These are phyloP conservation scores for Sinelater perroti DNA, from an alignment of 2,888 invertebrate species.

Conservation along the genomic window DNA sequence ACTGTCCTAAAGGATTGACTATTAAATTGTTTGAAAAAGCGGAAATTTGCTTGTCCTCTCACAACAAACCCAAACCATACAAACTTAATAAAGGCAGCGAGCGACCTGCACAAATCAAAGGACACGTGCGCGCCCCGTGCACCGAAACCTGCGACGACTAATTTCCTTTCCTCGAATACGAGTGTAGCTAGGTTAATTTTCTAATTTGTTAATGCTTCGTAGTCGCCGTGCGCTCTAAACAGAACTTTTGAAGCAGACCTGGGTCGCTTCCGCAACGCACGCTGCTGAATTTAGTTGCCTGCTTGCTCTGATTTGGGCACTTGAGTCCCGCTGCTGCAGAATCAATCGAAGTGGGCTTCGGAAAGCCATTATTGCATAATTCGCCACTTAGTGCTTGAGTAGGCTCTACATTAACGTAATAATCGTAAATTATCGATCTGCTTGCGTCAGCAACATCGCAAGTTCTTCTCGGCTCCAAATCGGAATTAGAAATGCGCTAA, in stretches of 20 bases:
- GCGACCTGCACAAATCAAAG: slow-evolving; percentile 17
- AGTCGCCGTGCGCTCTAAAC: no score
- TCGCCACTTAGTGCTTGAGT: slow-evolving; percentile 8
- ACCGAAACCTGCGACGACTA: slow-evolving; percentile 31
- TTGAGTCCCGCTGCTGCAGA: slow-evolving; percentile 10
- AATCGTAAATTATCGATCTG: slow-evolving; percentile 12
- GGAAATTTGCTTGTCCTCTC: slow-evolving; percentile 53
- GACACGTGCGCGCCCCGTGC: slow-evolving; percentile 27
- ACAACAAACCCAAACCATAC: slow-evolving; percentile 35
- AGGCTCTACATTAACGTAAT: slow-evolving; percentile 14
- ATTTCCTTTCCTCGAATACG: slow-evolving; percentile 29
- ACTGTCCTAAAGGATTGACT: not conserved
- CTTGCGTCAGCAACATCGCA: slow-evolving; percentile 15
- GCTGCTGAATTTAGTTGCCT: slow-evolving; percentile 14
- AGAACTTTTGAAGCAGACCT: no score
- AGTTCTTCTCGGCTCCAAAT: slow-evolving; percentile 11
- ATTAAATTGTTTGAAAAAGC: slow-evolving; percentile 48
- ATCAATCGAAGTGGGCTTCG: slow-evolving; percentile 21
- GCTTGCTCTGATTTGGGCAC: slow-evolving; percentile 12
- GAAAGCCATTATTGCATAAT: slow-evolving; percentile 29
- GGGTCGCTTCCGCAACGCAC: no score
- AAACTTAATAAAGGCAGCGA: slow-evolving; percentile 27
- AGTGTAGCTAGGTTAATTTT: slow-evolving; percentile 11
- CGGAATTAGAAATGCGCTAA: not conserved
- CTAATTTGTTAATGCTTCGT: slow-evolving; percentile 2